Conservation (phyloP, 2,113 vertebrate genomes). For the Cynopterus brachyotis region DNA sequence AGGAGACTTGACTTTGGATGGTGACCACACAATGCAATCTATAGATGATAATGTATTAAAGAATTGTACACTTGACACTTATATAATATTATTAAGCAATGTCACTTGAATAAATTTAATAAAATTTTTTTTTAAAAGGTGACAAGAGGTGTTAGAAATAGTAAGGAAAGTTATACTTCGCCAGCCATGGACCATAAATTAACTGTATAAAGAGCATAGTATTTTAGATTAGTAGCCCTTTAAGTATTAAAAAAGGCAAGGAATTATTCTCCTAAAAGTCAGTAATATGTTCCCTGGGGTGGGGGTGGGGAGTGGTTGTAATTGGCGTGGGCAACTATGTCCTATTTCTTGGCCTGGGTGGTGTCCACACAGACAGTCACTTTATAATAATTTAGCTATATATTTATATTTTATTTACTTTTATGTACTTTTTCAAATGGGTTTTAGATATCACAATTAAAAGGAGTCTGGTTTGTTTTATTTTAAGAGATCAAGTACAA, state of each 20-base stretch:
- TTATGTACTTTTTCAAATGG: background rate
- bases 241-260: background rate
- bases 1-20: background rate
- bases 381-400: background rate
- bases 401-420: background rate
- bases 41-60: background rate
- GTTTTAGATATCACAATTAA: background rate
- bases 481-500: background rate
- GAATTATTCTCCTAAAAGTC: background rate
- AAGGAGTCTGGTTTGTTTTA: background rate
- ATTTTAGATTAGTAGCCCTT: background rate
- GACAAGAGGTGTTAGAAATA: background rate
- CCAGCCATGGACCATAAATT: background rate
- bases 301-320: no score
- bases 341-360: background rate
- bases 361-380: background rate
- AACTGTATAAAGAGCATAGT: background rate
- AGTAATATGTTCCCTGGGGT: background rate
- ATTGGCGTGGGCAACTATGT: rapidly evolving
- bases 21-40: background rate
- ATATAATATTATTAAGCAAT: background rate
- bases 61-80: background rate
- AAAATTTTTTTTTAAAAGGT: background rate
- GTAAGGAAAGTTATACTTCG: background rate
- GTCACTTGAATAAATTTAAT: background rate